Base-by-base conservation (phyloP, 2,888 invertebrate species). In the Hydrotaea diabolus region DNA sequence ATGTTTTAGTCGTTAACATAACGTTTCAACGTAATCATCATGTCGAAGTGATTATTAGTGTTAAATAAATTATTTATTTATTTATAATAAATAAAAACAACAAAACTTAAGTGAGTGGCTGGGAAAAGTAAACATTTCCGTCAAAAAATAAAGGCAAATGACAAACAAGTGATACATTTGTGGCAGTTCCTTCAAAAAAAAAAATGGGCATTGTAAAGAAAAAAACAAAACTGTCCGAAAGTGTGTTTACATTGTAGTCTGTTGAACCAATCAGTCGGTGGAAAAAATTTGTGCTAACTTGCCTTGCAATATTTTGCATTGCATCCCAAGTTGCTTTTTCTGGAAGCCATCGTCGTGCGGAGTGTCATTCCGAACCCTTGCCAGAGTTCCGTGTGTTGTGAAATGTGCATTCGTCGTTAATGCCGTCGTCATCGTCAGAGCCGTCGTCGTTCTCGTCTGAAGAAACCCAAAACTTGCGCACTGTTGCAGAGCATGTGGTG, bases 1-100 rank as follows among this genome's bases (percentile, higher is more conserved):
- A 91, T 91, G 90, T 90, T 92, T 92, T 90, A 91, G 92, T 92
- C 91, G 92, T 91, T 90, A 90, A 91, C 91, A 90, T 90, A 90
- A 90, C 90, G 91, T 89, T 90, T 90, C 89, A 90, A 90, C 89
- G 91, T 87, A 89, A 91, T 91, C 91, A 91, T 92, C 91, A 91
- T 92, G 92, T 92, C 89, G 89, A 89, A 49, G 59, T 80, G 75
- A 74, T 79, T 83, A 62, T 80, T 77, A 71, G 31, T 77, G 31
- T 73, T 36, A 77, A 80, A 66, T 69, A 77, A 75, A 66, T 79
- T 49, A 21, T 49, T 49, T 49, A 49, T 77, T 49, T 21, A 43
- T 75, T 31, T 66, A 46, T n/a, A 66, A 77, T 13, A 26, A 62
- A 71, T 23, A 62, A 62, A 39, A 72, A 64, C 43, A 39, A 57